Evolutionary conservation across 2,888 invertebrate species (phyloP), one percentile per base, ranked within the genome.

Genomic region (Hedya salicella): DNA sequence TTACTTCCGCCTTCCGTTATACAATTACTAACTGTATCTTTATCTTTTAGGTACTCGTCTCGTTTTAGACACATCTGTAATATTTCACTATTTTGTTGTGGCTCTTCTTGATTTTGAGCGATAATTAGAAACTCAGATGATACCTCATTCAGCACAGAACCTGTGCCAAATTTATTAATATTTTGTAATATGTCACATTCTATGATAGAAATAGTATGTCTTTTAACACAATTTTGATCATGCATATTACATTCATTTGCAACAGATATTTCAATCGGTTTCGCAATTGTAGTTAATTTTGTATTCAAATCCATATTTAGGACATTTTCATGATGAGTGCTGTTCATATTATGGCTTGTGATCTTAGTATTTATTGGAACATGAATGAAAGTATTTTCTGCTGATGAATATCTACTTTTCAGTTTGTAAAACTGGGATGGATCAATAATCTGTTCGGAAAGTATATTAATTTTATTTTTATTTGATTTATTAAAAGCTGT

Each of bases 401-500:
- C 69, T 13, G 70, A 49, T 61, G 70, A 66, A 57, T 73, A 68
- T 11, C 68, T 56, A 48, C 32, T 57, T 63, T 77, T 71, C 1
- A 79, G 56, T 44, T 77, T 71, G 19, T 69, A 77, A 39, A 77
- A 69, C 68, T 74, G 72, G 64, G 78, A 69, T 13, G 71, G 65
- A 68, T 75, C 71, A 16, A 85, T 71, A 64, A 78, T 78, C 74
- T 83, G 75, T 71, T 87, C 78, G 25, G 83, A 81, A 66, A 86
- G 73, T 62, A 85, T 81, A 67, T 78, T 78, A 11, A 84, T 78
- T 54, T 71, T 75, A 46, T 70, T 71, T 40, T 52, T 44, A 40
- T 50, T 62, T 36, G 36, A 36, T 59, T 50, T 39, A 61, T 19
- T 64, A 14, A 48, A 52, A 39, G 62, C 62, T 1, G 46, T 17